A percentile compares a stretch with the other conserved stretches of the same genome.
Conservation (phyloP, 2,113 vertebrate genomes). For the Pedetes capensis region DNA sequence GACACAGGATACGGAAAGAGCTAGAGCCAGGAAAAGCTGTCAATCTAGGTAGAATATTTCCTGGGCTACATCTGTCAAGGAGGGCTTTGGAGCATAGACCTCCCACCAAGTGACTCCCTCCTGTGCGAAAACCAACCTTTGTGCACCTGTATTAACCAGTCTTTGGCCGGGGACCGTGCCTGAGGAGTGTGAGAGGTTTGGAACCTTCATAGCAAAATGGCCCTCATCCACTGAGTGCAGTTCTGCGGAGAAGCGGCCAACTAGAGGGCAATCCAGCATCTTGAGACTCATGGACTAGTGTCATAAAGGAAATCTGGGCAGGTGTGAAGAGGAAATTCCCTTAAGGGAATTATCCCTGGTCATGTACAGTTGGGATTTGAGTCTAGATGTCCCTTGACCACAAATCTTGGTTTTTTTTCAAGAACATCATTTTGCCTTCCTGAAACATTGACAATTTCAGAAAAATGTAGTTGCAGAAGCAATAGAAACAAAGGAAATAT, state of each 20-base stretch:
- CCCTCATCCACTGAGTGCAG: background rate
- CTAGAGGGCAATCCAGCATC: background rate
- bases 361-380: background rate
- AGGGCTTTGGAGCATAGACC: background rate
- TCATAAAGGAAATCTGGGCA: background rate
- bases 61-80: rapidly evolving
- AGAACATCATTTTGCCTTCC: background rate
- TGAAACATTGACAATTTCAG: background rate
- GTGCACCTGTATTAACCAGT: background rate
- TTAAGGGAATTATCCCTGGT: background rate
- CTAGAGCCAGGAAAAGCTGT: background rate
- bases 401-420: background rate
- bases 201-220: background rate
- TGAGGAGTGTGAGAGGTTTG: background rate
- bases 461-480: background rate
- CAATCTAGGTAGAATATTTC: background rate
- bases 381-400: background rate
- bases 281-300: background rate
- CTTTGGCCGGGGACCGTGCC: background rate
- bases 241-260: background rate
- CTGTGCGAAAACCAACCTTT: background rate
- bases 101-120: background rate
- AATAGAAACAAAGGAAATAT: background rate
- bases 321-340: background rate
- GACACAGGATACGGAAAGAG: background rate